Conservation (phyloP, 2,113 vertebrate genomes). For the Erythrolamprus reginae region DNA sequence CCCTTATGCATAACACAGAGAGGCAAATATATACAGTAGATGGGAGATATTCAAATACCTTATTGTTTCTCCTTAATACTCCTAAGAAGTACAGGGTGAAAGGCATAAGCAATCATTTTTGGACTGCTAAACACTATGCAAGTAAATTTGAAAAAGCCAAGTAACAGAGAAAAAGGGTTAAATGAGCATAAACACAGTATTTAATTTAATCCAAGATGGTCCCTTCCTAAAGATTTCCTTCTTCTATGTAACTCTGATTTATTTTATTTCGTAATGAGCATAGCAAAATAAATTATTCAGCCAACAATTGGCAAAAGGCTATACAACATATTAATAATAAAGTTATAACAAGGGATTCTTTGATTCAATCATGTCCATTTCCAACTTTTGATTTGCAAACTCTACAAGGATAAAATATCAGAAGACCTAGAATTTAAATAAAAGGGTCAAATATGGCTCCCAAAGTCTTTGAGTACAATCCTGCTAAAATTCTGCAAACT, state of each 20-base stretch:
- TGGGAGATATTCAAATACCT: constrained; percentile 7
- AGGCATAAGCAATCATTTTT: not conserved
- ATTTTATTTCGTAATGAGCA: not conserved
- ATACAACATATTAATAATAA: not conserved
- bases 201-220: not conserved
- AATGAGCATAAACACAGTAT: not conserved
- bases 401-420: not conserved
- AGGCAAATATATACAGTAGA: constrained; percentile 42
- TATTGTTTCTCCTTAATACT: constrained; percentile 41
- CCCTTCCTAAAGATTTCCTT: not conserved
- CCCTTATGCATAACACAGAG: not conserved
- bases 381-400: not conserved
- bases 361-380: not conserved
- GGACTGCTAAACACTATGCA: not conserved
- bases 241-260: not conserved
- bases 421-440: not conserved
- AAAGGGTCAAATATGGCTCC: not conserved
- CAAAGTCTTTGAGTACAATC: not conserved
- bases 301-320: not conserved
- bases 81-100: not conserved
- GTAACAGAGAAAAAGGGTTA: not conserved
- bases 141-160: not conserved
- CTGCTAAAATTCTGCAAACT: not conserved
- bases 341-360: not conserved
- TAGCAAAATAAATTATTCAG: not conserved